phyloP scores from a whole-genome alignment of 2,888 invertebrate genomes.

The Abrostola triplasia region DNA sequence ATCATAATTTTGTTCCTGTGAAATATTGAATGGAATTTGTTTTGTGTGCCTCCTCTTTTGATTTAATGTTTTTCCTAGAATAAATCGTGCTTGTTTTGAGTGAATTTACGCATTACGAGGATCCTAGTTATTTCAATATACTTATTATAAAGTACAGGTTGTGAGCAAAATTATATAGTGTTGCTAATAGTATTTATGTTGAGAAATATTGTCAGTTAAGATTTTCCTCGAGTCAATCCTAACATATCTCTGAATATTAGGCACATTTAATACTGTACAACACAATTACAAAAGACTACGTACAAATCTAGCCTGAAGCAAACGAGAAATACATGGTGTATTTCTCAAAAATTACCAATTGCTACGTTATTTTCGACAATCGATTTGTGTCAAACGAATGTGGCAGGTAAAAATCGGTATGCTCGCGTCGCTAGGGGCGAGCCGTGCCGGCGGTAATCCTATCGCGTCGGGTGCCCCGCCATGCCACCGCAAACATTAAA shows the following conservation, averaged over 20 bases:
- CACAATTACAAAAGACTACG: background rate
- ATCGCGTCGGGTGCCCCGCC: constrained; percentile 69
- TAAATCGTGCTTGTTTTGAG: too few relatives aligned
- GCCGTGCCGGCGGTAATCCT: constrained; percentile 75
- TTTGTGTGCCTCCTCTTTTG: constrained; percentile 26
- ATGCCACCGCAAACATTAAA: constrained; percentile 86
- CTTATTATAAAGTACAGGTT: too few relatives aligned
- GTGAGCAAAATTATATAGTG: too few relatives aligned
- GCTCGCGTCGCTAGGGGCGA: constrained; percentile 69
- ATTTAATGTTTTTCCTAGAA: too few relatives aligned
- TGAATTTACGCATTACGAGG: too few relatives aligned
- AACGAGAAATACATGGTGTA: constrained; percentile 44
- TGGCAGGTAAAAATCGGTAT: constrained; percentile 74
- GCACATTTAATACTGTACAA: background rate
- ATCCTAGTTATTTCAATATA: too few relatives aligned
- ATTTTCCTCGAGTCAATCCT: too few relatives aligned
- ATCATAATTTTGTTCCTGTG: constrained; percentile 46
- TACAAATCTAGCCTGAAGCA: constrained; percentile 4
- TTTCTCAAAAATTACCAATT: constrained; percentile 75
- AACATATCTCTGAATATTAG: background rate
- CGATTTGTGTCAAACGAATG: constrained; percentile 74
- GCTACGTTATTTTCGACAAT: constrained; percentile 72
- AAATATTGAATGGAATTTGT: constrained; percentile 49
- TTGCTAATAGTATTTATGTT: too few relatives aligned
- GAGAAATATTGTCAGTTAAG: too few relatives aligned